Percentiles rank a stretch among this genome's conserved stretches.
These are phyloP conservation scores for Cathartes aura DNA, from an alignment of 2,113 vertebrate species.

Conservation along the genomic window DNA sequence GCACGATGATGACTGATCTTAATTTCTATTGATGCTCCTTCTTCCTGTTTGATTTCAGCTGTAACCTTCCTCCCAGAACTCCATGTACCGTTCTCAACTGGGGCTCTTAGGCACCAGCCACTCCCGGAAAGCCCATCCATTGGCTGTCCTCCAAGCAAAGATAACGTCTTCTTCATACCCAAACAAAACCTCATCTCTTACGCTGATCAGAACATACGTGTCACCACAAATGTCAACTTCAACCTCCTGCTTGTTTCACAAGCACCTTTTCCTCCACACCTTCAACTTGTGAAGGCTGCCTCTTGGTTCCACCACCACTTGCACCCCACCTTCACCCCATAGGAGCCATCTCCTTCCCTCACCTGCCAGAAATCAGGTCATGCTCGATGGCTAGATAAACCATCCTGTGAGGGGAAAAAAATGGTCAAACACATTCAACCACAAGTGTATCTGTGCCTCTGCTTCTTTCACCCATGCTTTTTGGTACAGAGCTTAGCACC, in stretches of 20 bases:
- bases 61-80: not conserved
- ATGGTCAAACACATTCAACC: not conserved
- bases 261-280: not conserved
- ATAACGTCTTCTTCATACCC: not conserved
- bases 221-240: not conserved
- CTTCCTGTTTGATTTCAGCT: not conserved
- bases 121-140: not conserved
- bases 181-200: not conserved
- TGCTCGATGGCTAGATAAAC: not conserved
- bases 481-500: not conserved
- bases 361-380: not conserved
- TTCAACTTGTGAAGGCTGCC: not conserved
- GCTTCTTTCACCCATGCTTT: not conserved
- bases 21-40: not conserved
- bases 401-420: not conserved
- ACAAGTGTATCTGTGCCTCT: not conserved
- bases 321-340: not conserved
- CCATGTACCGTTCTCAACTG: not conserved
- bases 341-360: not conserved
- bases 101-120: not conserved
- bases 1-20: not conserved
- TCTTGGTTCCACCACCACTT: not conserved
- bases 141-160: not conserved
- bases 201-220: not conserved
- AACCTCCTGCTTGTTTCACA: not conserved